These are phyloP conservation scores for Mystacornis crossleyi DNA, from an alignment of 2,113 vertebrate species.

Conservation along the genomic window DNA sequence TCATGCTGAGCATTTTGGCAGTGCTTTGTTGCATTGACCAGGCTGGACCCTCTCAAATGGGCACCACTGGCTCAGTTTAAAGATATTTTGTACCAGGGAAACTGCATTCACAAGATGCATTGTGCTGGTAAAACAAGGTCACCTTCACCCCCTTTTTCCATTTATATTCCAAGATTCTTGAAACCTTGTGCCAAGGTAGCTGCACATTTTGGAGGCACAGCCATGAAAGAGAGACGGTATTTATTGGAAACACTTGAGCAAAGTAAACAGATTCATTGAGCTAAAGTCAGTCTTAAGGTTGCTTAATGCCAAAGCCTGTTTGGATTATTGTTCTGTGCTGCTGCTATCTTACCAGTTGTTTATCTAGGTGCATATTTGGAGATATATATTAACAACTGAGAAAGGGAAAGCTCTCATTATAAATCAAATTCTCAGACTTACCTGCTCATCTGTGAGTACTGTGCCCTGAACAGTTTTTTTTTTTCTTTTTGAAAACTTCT, in stretches of 20 bases:
- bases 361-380: not conserved
- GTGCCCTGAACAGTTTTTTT: not conserved
- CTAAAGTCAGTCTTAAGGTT: not conserved
- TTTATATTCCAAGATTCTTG: not conserved
- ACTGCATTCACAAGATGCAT: accelerated
- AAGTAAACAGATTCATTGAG: not conserved
- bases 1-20: not conserved
- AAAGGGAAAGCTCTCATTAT: not conserved
- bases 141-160: not conserved
- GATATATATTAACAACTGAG: not conserved
- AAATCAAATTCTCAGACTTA: not conserved
- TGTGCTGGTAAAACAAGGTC: not conserved
- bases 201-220: not conserved
- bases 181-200: not conserved
- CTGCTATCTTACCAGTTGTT: not conserved
- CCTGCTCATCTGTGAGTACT: not conserved
- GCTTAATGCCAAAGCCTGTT: not conserved
- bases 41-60: not conserved
- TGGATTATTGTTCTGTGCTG: not conserved
- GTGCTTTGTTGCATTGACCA: not conserved
- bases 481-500: not conserved
- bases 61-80: not conserved
- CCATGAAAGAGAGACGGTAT: not conserved
- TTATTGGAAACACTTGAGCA: not conserved
- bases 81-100: not conserved